Evolutionary conservation across 2,113 vertebrate species (phyloP).

Genomic region (Pelodiscus sinensis): DNA sequence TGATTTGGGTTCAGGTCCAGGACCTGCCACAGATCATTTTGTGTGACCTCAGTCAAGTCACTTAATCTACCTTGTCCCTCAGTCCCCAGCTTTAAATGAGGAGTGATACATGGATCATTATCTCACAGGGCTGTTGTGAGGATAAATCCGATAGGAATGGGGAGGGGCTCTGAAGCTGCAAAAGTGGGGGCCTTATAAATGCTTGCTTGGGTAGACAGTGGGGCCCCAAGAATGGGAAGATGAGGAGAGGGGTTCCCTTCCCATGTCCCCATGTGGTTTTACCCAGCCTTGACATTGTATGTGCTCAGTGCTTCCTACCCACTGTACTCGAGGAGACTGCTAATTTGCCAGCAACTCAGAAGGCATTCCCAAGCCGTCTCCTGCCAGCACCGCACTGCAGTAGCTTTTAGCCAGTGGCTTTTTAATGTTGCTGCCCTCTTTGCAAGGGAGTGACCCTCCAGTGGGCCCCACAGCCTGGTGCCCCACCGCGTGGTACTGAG

Average conservation of each 20-base stretch:
- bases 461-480: neutral
- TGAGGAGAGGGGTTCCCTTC: neutral
- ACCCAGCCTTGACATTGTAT: neutral
- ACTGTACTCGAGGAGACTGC: neutral
- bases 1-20: neutral
- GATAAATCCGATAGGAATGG: neutral
- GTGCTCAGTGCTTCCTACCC: neutral
- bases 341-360: fast-evolving
- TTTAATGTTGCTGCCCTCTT: neutral
- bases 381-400: conserved; percentile 43
- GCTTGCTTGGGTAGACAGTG: neutral
- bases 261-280: fast-evolving
- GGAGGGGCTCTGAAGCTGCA: neutral
- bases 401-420: neutral
- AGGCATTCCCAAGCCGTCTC: neutral
- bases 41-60: conserved; percentile 41
- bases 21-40: conserved; percentile 1
- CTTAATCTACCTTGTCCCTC: neutral
- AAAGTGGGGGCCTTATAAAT: fast-evolving
- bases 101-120: neutral
- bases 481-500: neutral
- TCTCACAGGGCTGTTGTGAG: neutral
- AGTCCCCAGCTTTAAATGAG: neutral
- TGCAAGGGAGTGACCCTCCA: fast-evolving
- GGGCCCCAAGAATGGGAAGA: neutral